Conservation (phyloP, 1,140 invertebrate species). For the Pseudomyrmex gracilis region DNA sequence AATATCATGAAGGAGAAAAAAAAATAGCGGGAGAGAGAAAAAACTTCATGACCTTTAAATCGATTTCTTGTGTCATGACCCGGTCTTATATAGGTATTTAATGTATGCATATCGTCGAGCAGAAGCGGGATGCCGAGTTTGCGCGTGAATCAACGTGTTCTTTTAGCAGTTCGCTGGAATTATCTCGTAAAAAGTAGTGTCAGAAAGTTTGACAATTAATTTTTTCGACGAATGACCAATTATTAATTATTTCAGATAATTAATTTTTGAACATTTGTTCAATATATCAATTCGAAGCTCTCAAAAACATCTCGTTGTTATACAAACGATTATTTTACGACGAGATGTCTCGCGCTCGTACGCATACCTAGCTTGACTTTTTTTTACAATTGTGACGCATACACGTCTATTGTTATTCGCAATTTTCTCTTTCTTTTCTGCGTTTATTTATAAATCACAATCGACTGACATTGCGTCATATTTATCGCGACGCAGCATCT, state of each 20-base stretch:
- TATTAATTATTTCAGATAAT: not conserved
- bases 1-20: not conserved
- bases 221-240: too few relatives aligned
- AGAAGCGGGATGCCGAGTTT: conserved; percentile 49
- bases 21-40: too few relatives aligned
- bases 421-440: not conserved
- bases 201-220: too few relatives aligned
- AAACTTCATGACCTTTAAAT: conserved; percentile 44
- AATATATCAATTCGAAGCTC: not conserved
- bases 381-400: not conserved
- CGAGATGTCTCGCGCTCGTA: not conserved
- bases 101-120: conserved; percentile 23
- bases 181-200: too few relatives aligned
- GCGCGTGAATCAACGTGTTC: conserved; percentile 30
- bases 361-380: not conserved
- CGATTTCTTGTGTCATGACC: conserved; percentile 57
- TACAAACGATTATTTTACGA: not conserved
- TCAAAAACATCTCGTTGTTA: not conserved
- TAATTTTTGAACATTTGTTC: not conserved
- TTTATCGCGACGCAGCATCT: conserved; percentile 51
- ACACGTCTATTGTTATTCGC: conserved; percentile 5
- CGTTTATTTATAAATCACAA: conserved; percentile 28
- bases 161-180: too few relatives aligned
- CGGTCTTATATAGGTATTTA: conserved; percentile 22
- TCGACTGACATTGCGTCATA: conserved; percentile 28